A percentile compares a stretch with the other conserved stretches of the same genome.
These are phyloP conservation scores for human (Homo sapiens) DNA, from an alignment of 2,113 vertebrate genomes.

Conservation along the genomic window DNA sequence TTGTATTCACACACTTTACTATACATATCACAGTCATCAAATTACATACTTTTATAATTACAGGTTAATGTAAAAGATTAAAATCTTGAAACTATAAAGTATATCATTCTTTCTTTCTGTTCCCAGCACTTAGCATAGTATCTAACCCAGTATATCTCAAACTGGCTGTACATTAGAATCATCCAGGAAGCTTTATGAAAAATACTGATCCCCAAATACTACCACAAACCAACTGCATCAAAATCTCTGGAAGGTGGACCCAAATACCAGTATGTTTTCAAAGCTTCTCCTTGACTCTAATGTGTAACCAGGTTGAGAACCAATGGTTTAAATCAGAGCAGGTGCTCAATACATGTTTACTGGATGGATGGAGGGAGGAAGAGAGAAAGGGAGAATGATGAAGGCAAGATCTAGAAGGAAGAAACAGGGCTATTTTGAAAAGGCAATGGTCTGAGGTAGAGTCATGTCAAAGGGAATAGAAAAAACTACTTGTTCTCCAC, in stretches of 20 bases:
- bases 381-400: not conserved
- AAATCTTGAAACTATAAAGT: not conserved
- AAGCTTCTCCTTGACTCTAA: constrained; percentile 26
- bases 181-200: constrained; percentile 40
- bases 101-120: constrained; percentile 42
- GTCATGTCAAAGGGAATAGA: not conserved
- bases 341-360: not conserved
- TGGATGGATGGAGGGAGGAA: not conserved
- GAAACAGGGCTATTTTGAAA: not conserved
- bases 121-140: constrained; percentile 8
- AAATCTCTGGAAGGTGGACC: not conserved
- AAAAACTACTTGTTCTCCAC: not conserved
- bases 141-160: constrained; percentile 7
- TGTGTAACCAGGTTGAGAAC: not conserved
- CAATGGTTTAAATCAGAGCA: constrained; percentile 22
- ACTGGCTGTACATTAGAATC: not conserved
- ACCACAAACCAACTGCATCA: not conserved
- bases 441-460: not conserved
- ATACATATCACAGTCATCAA: not conserved
- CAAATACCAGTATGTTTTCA: not conserved
- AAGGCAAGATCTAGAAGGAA: not conserved
- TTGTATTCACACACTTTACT: not conserved
- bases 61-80: constrained; percentile 38
- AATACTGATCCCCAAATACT: not conserved
- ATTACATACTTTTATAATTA: constrained; percentile 55